Evolutionary conservation across 37 sponge, comb jelly and placozoan species (phyloP).

Genomic region (Chondrosia reniformis): DNA sequence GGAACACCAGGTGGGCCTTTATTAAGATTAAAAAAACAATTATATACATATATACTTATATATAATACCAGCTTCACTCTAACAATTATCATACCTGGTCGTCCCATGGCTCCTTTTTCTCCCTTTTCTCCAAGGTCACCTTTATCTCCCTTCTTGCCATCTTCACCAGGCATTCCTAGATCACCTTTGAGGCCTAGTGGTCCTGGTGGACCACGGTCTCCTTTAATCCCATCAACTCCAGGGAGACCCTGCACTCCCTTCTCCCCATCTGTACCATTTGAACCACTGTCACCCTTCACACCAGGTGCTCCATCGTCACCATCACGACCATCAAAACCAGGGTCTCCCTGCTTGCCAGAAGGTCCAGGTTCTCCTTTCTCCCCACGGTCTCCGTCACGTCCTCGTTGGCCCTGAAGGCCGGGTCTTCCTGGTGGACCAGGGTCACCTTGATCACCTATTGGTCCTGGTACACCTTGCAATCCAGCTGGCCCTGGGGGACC

Average conservation of each 20-base stretch:
- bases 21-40: no score
- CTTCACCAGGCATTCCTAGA: conserved; percentile 23
- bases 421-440: neutral
- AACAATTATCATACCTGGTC: no score
- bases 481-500: no score
- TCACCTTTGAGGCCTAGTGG: conserved; percentile 29
- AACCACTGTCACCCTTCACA: conserved; percentile 21
- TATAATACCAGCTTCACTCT: no score
- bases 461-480: no score
- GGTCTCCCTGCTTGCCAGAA: conserved; percentile 7
- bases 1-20: no score
- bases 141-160: conserved; percentile 5
- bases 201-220: conserved; percentile 12
- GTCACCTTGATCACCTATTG: neutral
- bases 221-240: neutral
- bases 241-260: neutral
- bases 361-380: conserved; percentile 23
- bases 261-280: conserved; percentile 25
- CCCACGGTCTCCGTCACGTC: conserved; percentile 17
- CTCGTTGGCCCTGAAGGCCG: conserved; percentile 23
- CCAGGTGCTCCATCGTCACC: conserved; percentile 26
- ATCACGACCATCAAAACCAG: conserved; percentile 9
- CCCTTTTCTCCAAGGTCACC: neutral
- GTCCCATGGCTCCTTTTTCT: neutral
- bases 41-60: no score